Evolutionary conservation across 2,797 vertebrate genomes (phyloP).

Genomic region (Cheirogaleus major): DNA sequence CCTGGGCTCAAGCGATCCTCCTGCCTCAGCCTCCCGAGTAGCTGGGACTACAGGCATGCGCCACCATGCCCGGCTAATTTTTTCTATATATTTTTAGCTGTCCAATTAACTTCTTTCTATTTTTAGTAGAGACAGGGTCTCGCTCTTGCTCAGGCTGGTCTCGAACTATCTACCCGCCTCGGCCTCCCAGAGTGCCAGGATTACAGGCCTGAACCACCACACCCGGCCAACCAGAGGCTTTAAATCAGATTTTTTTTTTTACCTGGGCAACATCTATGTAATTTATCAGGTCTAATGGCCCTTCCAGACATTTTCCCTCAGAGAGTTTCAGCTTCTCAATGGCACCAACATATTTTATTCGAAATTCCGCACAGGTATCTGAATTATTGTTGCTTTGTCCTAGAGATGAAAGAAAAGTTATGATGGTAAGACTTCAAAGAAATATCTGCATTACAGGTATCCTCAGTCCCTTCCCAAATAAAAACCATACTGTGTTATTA

Average conservation of each 20-base stretch:
- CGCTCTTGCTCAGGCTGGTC: no score
- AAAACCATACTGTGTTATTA: not conserved
- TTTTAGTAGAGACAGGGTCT: no score
- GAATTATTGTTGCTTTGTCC: slow-evolving; percentile 91
- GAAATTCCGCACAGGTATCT: slow-evolving; percentile 95
- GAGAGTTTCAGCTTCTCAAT: slow-evolving; percentile 93
- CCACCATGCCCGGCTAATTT: no score
- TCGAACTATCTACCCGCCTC: no score
- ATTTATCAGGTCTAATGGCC: slow-evolving; percentile 96
- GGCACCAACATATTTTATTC: slow-evolving; percentile 96
- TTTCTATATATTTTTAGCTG: no score
- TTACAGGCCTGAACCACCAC: no score
- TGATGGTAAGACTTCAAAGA: not conserved
- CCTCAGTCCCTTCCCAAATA: not conserved
- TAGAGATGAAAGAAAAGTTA: slow-evolving; percentile 62
- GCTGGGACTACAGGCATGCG: no score
- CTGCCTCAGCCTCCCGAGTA: no score
- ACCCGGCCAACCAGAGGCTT: no score
- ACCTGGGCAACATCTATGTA: slow-evolving; percentile 99
- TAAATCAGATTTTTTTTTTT: slow-evolving; percentile 23
- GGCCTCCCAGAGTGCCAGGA: no score
- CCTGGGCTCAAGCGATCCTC: no score
- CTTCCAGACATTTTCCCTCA: slow-evolving; percentile 93
- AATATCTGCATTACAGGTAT: not conserved
- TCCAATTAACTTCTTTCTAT: no score